Percentiles rank a stretch among this genome's conserved stretches.
phyloP scores from a whole-genome alignment of 1,140 invertebrate genomes.

The Sycophila sp. region DNA sequence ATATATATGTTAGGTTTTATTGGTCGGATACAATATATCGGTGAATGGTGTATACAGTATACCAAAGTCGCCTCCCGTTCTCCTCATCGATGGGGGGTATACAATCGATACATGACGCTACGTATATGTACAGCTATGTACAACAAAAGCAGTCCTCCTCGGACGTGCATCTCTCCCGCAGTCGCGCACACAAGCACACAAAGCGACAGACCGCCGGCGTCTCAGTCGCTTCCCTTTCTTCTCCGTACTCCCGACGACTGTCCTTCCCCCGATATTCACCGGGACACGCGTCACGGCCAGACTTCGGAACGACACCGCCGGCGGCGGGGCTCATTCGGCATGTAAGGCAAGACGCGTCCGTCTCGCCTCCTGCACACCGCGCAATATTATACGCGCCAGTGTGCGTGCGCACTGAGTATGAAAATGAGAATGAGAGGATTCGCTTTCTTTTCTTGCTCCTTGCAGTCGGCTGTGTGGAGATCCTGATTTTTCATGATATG shows the following conservation, averaged over 20 bases:
- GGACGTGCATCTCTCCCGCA: not conserved
- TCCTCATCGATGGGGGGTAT: constrained; percentile 35
- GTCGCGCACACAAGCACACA: not conserved
- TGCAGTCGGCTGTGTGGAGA: no score
- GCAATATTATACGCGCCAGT: constrained; percentile 1
- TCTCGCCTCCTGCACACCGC: not conserved
- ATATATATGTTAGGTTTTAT: constrained; percentile 59
- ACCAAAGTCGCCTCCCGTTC: constrained; percentile 53
- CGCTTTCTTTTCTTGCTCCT: not conserved
- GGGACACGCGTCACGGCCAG: constrained; percentile 7
- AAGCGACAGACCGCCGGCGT: not conserved
- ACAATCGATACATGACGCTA: constrained; percentile 46
- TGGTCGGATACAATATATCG: constrained; percentile 57
- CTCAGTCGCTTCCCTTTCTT: constrained; percentile 8
- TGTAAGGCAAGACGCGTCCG: constrained; percentile 19
- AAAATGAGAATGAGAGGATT: constrained; percentile 24
- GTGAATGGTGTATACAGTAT: constrained; percentile 59
- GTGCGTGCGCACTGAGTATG: not conserved
- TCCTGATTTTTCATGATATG: constrained; percentile 21
- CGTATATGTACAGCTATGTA: constrained; percentile 62
- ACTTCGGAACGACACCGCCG: not conserved
- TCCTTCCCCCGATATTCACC: not conserved
- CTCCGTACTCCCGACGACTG: not conserved
- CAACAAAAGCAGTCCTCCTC: constrained; percentile 36
- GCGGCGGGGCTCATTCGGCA: constrained; percentile 11